Percentiles rank a stretch among this genome's conserved stretches.
Conservation (phyloP, 2,888 invertebrate genomes). For the Ormyrus pomaceus region DNA sequence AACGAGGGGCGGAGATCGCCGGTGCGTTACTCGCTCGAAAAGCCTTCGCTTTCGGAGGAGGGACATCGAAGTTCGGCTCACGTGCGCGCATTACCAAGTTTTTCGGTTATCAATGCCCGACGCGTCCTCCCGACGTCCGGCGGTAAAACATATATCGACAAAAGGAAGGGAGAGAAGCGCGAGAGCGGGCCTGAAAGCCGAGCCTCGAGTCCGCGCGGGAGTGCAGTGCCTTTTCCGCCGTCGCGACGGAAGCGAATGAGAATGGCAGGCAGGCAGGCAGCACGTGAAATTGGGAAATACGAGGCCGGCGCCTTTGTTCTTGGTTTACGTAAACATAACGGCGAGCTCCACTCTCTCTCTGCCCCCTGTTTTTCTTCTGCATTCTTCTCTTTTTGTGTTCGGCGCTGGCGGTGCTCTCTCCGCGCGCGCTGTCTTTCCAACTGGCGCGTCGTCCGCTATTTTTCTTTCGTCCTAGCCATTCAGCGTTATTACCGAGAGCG, state of each 20-base stretch:
- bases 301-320: slow-evolving; percentile 15
- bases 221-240: not conserved
- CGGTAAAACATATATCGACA: slow-evolving; percentile 1
- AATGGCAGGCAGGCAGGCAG: slow-evolving; percentile 2
- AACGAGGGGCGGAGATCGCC: not conserved
- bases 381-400: no score
- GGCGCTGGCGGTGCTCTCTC: no score
- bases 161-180: not conserved
- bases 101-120: slow-evolving; percentile 38
- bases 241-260: slow-evolving; percentile 3
- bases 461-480: slow-evolving; percentile 22
- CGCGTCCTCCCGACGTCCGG: not conserved
- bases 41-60: not conserved
- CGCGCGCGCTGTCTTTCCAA: not conserved
- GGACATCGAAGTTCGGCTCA: slow-evolving; percentile 24
- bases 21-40: no score
- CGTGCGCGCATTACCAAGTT: slow-evolving; percentile 40
- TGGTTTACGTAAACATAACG: slow-evolving; percentile 25
- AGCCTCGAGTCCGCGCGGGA: not conserved
- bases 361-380: no score
- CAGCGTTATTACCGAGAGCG: slow-evolving; percentile 23
- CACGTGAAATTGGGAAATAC: slow-evolving; percentile 41
- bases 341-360: not conserved
- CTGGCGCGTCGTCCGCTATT: not conserved
- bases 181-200: slow-evolving; percentile 1